Conservation (phyloP, 2,113 vertebrate species). For the Archilochus colubris region DNA sequence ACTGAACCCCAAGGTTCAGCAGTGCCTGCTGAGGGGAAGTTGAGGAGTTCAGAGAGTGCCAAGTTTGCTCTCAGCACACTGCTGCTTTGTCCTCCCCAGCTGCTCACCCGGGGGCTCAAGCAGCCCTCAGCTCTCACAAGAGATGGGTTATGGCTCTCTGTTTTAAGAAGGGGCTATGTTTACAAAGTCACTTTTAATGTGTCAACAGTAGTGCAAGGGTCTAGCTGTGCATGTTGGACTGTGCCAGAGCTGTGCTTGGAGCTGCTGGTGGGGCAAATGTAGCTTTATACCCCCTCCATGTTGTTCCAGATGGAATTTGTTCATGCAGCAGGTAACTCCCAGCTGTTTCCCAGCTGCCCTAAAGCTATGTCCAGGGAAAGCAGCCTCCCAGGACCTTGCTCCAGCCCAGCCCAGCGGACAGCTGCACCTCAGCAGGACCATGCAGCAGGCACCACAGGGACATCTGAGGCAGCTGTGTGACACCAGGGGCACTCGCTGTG, state of each 20-base stretch:
- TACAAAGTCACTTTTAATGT: conserved; percentile 2
- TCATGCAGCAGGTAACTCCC: not conserved
- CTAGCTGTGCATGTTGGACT: not conserved
- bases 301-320: not conserved
- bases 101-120: conserved; percentile 9
- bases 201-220: not conserved
- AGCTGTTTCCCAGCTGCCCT: not conserved
- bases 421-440: fast-evolving
- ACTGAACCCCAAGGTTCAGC: not conserved
- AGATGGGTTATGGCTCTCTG: not conserved
- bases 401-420: not conserved
- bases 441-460: not conserved
- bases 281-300: not conserved
- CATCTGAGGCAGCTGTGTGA: not conserved
- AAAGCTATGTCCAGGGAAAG: not conserved
- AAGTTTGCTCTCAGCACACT: conserved; percentile 55
- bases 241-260: not conserved
- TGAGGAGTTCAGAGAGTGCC: conserved; percentile 69
- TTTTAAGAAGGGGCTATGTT: not conserved
- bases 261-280: not conserved
- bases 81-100: conserved; percentile 55
- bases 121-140: not conserved
- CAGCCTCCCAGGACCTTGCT: not conserved
- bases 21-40: conserved; percentile 40
- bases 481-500: fast-evolving